A percentile compares a stretch with the other conserved stretches of the same genome.
Evolutionary conservation across 2,113 vertebrate species (phyloP).

Genomic region (Heterocephalus glaber): DNA sequence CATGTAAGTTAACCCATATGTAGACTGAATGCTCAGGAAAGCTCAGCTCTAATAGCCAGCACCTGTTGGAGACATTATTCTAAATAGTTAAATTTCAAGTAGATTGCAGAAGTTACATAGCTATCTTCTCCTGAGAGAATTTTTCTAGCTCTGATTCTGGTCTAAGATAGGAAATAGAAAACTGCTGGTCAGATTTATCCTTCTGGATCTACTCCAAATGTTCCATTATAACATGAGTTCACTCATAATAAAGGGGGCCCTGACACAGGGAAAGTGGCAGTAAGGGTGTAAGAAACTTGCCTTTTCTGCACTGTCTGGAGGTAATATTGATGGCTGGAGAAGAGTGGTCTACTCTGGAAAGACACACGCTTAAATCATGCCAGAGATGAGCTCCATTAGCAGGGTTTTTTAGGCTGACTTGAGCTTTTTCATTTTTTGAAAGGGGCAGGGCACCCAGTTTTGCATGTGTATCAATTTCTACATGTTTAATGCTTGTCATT

Average conservation of each 20-base stretch:
- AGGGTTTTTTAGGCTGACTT: neutral
- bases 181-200: neutral
- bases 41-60: neutral
- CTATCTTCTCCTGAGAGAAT: neutral
- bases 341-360: neutral
- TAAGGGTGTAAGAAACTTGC: neutral
- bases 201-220: neutral
- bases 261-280: neutral
- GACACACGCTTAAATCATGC: neutral
- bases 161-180: slow-evolving; percentile 42
- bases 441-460: neutral
- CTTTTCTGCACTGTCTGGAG: neutral
- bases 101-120: neutral
- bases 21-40: neutral
- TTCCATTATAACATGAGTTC: slow-evolving; percentile 19
- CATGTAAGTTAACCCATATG: neutral
- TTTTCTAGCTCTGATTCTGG: neutral
- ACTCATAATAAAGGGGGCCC: neutral
- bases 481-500: slow-evolving; percentile 4
- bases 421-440: neutral
- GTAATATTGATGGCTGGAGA: neutral
- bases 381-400: neutral
- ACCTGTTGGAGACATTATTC: neutral
- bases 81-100: neutral
- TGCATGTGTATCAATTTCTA: neutral